Percentiles rank a stretch among this genome's conserved stretches.
Conservation (phyloP, 2,113 vertebrate species). For the Ameiurus melas region DNA sequence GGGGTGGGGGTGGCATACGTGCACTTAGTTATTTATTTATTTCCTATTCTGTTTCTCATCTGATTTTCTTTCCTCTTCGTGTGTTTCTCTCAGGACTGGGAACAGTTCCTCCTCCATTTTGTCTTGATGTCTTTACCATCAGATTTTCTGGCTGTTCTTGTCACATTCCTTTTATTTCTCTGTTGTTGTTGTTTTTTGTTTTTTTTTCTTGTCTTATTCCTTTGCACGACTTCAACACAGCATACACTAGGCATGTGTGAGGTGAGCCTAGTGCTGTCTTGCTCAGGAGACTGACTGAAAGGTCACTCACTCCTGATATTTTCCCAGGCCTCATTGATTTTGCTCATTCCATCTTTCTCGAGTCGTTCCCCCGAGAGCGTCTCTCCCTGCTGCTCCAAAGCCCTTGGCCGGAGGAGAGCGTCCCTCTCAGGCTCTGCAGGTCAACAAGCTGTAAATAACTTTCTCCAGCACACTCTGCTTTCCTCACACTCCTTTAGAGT, state of each 20-base stretch:
- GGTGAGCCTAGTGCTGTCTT: constrained; percentile 35
- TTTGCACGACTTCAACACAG: constrained; percentile 8
- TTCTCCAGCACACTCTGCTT: constrained; percentile 57
- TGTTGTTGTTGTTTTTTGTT: neutral
- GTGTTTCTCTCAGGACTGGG: neutral
- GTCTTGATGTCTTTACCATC: constrained; percentile 36
- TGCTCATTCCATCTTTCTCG: constrained; percentile 63
- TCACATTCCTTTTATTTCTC: neutral
- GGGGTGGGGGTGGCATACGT: constrained; percentile 30
- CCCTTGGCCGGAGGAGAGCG: constrained; percentile 63
- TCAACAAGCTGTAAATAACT: constrained; percentile 73
- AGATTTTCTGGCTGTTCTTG: constrained; percentile 12
- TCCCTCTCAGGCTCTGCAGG: constrained; percentile 59
- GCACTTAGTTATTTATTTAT: constrained; percentile 35
- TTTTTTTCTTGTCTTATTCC: constrained; percentile 48
- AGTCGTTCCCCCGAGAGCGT: constrained; percentile 41
- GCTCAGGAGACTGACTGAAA: constrained; percentile 66
- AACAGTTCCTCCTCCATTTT: constrained; percentile 15
- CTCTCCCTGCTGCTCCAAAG: constrained; percentile 16
- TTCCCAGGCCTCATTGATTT: constrained; percentile 72
- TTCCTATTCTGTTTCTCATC: constrained; percentile 19
- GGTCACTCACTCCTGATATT: constrained; percentile 74
- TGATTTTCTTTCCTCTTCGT: neutral
- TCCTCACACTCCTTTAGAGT: constrained; percentile 52
- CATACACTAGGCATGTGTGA: neutral